Conservation (phyloP, 2,797 vertebrate genomes). For the Chelon auratus region DNA sequence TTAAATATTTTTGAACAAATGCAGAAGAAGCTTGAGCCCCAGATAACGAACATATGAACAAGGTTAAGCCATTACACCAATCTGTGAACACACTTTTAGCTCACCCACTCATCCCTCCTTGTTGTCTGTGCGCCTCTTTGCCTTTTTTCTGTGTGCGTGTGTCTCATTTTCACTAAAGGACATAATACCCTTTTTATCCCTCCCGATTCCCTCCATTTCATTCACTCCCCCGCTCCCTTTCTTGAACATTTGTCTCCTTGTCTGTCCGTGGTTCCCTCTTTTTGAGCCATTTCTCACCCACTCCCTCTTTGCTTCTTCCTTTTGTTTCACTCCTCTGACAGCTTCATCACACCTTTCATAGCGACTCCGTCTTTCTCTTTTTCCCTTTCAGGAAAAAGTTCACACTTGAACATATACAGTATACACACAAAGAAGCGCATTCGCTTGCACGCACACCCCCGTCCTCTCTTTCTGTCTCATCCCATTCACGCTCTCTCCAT, state of each 20-base stretch:
- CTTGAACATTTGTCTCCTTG: constrained; percentile 58
- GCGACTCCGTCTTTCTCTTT: constrained; percentile 18
- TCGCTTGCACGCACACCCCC: constrained; percentile 31
- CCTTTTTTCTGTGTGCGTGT: constrained; percentile 22
- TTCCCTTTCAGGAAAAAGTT: constrained; percentile 13
- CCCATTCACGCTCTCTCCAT: constrained; percentile 52
- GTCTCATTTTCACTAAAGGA: constrained; percentile 66
- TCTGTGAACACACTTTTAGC: constrained; percentile 27
- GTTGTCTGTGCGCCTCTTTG: constrained; percentile 42
- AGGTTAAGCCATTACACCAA: constrained; percentile 39
- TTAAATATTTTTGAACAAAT: constrained; percentile 7
- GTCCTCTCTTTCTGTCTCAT: constrained; percentile 41
- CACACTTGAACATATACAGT: background rate
- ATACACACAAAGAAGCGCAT: constrained; percentile 4
- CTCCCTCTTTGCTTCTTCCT: constrained; percentile 35
- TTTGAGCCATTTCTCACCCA: constrained; percentile 40
- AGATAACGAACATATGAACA: constrained; percentile 11
- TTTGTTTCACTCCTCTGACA: constrained; percentile 59
- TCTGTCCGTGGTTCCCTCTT: constrained; percentile 34
- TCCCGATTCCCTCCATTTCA: constrained; percentile 62
- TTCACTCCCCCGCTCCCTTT: constrained; percentile 61
- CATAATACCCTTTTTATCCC: constrained; percentile 80
- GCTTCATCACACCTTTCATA: constrained; percentile 58
- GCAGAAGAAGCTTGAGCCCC: constrained; percentile 28
- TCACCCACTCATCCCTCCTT: constrained; percentile 61